Conservation (phyloP, 2,797 vertebrate species). For the Chaetophractus vellerosus region DNA sequence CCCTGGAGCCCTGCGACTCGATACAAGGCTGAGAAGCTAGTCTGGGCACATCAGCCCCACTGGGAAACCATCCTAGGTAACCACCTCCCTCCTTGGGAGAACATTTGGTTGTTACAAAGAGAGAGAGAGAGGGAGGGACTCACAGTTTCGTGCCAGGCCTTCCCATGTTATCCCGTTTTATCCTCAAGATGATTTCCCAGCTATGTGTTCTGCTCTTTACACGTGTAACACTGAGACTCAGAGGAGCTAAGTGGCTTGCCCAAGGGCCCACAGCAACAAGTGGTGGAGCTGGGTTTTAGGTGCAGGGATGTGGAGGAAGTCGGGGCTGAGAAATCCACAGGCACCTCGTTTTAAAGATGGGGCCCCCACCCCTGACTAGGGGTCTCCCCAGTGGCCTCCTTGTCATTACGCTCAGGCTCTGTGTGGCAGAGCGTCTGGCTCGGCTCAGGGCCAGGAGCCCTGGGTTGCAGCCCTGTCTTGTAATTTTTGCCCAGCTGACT, state of each 20-base stretch:
- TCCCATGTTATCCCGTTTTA: neutral
- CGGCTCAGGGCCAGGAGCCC: neutral
- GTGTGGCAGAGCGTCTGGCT: fast-evolving
- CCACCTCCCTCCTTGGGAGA: neutral
- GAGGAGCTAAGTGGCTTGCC: neutral
- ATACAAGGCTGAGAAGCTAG: neutral
- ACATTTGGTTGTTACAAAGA: neutral
- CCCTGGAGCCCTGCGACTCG: too few relatives aligned
- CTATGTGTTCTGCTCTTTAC: neutral
- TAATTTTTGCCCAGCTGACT: neutral
- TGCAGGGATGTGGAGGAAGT: neutral
- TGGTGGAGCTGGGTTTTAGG: neutral
- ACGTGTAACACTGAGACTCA: neutral
- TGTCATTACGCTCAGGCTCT: neutral
- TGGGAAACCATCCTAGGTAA: neutral
- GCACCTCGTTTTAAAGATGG: neutral
- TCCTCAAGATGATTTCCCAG: neutral
- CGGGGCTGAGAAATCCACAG: neutral
- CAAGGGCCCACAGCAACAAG: neutral
- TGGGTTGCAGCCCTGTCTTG: neutral
- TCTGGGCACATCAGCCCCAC: fast-evolving
- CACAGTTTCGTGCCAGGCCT: neutral
- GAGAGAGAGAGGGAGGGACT: neutral
- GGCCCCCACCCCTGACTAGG: neutral
- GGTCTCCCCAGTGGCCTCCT: neutral